Conservation (phyloP, 2,113 vertebrate genomes). For the Arvicanthis niloticus region DNA sequence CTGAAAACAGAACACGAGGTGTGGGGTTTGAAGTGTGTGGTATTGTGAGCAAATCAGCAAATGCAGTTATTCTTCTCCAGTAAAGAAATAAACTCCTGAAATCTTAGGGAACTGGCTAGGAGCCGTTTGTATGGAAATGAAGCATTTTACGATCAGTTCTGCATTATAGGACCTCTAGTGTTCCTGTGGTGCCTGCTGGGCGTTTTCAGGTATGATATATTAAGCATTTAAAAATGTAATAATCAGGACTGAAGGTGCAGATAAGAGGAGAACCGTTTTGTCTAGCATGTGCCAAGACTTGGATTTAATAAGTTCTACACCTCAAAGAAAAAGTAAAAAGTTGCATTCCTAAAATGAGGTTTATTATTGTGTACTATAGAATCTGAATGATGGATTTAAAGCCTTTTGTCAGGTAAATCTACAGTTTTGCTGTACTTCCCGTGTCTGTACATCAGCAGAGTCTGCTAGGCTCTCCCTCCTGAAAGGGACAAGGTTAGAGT, state of each 20-base stretch:
- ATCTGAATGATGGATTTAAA: not conserved
- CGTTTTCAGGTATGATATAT: not conserved
- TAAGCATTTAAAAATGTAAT: not conserved
- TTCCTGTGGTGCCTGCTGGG: not conserved
- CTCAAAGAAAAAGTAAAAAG: not conserved
- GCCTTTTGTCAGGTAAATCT: not conserved
- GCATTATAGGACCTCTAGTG: not conserved
- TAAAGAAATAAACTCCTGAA: not conserved
- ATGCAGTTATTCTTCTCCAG: not conserved
- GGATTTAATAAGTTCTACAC: not conserved
- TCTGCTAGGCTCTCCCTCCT: not conserved
- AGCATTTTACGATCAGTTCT: not conserved
- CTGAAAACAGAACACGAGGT: not conserved
- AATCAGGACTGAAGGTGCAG: not conserved
- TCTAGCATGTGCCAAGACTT: not conserved
- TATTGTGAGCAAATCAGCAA: not conserved
- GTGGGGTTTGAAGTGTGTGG: not conserved
- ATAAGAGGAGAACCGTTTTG: not conserved
- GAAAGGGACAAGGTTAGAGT: not conserved
- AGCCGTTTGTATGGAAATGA: not conserved
- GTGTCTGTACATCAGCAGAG: not conserved
- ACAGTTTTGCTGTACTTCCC: not conserved
- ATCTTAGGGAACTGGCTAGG: not conserved
- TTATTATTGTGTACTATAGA: not conserved
- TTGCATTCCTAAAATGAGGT: not conserved